Evolutionary conservation across 1,140 invertebrate genomes (phyloP).

Genomic region (Belonocnema kinseyi): DNA sequence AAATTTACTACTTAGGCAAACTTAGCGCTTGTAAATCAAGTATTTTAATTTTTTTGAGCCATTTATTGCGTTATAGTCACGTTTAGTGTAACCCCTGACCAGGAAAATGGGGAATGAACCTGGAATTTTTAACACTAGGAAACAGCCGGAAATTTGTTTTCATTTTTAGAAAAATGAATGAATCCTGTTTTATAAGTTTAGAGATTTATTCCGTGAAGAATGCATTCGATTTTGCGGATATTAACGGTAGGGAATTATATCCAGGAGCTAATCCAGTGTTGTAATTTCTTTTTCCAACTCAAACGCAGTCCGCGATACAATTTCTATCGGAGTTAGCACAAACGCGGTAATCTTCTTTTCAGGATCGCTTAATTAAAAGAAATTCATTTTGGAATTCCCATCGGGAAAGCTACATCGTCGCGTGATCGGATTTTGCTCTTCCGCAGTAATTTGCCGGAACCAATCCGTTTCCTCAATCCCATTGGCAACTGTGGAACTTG

Average conservation of each 20-base stretch:
- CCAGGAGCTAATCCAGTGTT: background rate
- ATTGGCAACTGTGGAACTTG: slow-evolving; percentile 51
- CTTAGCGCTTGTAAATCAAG: no score
- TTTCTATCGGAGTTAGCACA: slow-evolving; percentile 56
- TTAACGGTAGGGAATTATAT: background rate
- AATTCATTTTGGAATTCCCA: slow-evolving; percentile 62
- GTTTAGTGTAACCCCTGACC: no score
- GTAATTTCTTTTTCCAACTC: slow-evolving; percentile 47
- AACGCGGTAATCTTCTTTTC: slow-evolving; percentile 63
- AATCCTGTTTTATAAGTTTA: slow-evolving; percentile 41
- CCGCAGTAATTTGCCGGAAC: slow-evolving; percentile 36
- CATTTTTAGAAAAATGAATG: slow-evolving; percentile 33
- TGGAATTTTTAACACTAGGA: no score
- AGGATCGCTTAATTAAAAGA: slow-evolving; percentile 64
- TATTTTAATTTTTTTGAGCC: no score
- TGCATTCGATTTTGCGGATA: slow-evolving; percentile 42
- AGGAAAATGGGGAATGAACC: no score
- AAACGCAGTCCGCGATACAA: slow-evolving; percentile 54
- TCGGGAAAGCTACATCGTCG: slow-evolving; percentile 50
- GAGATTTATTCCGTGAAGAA: slow-evolving; percentile 48
- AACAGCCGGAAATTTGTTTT: no score
- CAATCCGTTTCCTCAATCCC: slow-evolving; percentile 40
- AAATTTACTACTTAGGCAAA: no score
- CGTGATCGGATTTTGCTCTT: slow-evolving; percentile 54
- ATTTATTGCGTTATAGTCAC: no score